Percentiles rank a stretch among this genome's conserved stretches.
Conservation (phyloP, 37 sponge, comb jelly and placozoan species). For the Eunapius fragilis region DNA sequence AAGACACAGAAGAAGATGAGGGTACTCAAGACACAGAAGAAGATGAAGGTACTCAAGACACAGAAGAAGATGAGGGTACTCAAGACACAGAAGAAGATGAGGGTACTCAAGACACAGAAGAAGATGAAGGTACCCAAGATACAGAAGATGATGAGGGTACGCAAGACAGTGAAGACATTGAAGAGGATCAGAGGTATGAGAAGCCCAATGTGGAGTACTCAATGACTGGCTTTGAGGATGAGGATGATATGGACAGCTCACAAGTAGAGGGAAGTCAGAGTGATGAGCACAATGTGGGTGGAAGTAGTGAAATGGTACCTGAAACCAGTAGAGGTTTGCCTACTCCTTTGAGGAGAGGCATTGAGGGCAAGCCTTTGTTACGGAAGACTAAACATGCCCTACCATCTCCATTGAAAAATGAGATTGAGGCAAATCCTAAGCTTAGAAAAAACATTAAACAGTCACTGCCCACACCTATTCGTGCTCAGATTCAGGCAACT, state of each 20-base stretch:
- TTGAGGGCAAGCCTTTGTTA: conserved; percentile 3
- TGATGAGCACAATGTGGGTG: not conserved
- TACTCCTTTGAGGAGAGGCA: not conserved
- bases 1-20: not conserved
- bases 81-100: too few relatives aligned
- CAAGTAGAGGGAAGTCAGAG: not conserved
- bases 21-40: not conserved
- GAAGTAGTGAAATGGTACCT: not conserved
- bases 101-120: too few relatives aligned
- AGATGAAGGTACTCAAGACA: not conserved
- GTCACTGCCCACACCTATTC: conserved; percentile 59
- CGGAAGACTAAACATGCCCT: conserved; percentile 52
- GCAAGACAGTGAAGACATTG: too few relatives aligned
- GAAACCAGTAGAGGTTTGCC: not conserved
- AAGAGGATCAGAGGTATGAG: not conserved
- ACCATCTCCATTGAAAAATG: conserved; percentile 35
- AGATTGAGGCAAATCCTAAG: conserved; percentile 31
- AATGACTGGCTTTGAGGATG: conserved; percentile 36
- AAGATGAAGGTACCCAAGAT: too few relatives aligned
- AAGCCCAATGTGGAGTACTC: not conserved
- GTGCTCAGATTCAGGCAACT: conserved; percentile 34
- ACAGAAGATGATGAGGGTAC: too few relatives aligned
- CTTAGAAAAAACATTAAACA: conserved; percentile 28
- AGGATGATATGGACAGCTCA: not conserved
- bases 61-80: too few relatives aligned